Conservation (phyloP, 2,888 invertebrate species). For the Labia minor region DNA sequence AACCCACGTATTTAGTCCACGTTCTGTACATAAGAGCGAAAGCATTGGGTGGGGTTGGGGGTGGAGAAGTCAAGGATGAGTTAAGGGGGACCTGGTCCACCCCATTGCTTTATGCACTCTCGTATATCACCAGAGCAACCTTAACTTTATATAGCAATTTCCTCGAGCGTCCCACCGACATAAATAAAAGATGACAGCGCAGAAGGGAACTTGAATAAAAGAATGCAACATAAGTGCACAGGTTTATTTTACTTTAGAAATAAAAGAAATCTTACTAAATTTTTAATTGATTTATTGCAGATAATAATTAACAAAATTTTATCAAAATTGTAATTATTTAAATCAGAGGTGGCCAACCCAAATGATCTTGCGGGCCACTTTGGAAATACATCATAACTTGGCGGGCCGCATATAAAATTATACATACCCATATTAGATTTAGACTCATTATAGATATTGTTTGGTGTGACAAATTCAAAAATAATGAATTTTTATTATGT, state of each 20-base stretch:
- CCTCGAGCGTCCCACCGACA: background rate
- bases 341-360: too few relatives aligned
- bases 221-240: background rate
- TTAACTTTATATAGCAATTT: constrained; percentile 13
- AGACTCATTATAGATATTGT: too few relatives aligned
- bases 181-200: background rate
- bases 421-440: too few relatives aligned
- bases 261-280: background rate
- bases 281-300: too few relatives aligned
- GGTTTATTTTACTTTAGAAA: background rate
- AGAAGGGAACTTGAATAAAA: background rate
- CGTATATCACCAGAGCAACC: background rate
- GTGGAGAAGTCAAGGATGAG: background rate
- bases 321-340: too few relatives aligned
- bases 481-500: too few relatives aligned
- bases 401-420: too few relatives aligned
- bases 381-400: too few relatives aligned
- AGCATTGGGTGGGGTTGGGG: background rate
- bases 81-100: background rate
- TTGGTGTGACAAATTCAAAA: too few relatives aligned
- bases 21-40: background rate
- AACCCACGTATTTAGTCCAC: background rate
- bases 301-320: too few relatives aligned
- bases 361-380: too few relatives aligned
- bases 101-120: background rate